Percentiles rank a stretch among this genome's conserved stretches.
Evolutionary conservation across 2,888 invertebrate genomes (phyloP).

Genomic region (Dermolepida albohirtum): DNA sequence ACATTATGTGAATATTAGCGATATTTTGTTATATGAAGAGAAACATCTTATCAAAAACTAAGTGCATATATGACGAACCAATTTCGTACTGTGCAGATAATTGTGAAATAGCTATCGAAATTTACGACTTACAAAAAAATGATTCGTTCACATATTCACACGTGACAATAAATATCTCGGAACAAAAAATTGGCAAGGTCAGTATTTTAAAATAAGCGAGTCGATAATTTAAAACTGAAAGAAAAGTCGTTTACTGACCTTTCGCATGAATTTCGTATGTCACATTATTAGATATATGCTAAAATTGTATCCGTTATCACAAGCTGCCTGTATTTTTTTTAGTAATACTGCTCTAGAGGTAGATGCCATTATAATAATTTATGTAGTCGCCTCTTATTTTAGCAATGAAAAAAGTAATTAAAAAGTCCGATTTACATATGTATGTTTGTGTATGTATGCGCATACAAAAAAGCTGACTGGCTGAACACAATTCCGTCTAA

Average conservation of each 20-base stretch:
- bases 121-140: constrained; percentile 1
- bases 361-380: constrained; percentile 20
- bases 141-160: too few species aligned
- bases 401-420: too few species aligned
- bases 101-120: not conserved
- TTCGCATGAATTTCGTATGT: constrained; percentile 8
- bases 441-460: too few species aligned
- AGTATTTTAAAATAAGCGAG: constrained; percentile 30
- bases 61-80: too few species aligned
- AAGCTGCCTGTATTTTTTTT: constrained; percentile 13
- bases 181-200: constrained; percentile 37
- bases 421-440: not conserved
- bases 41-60: too few species aligned
- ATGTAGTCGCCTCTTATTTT: not conserved
- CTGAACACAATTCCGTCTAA: too few species aligned
- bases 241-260: constrained; percentile 31
- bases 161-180: constrained; percentile 6
- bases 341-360: constrained; percentile 15
- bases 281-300: not conserved
- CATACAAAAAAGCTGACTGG: too few species aligned
- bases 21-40: too few species aligned
- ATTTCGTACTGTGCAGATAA: not conserved
- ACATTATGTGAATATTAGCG: too few species aligned
- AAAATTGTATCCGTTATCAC: constrained; percentile 30
- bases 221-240: constrained; percentile 23